Evolutionary conservation across 2,113 vertebrate species (phyloP), one percentile per base, ranked within the genome.

Genomic region (Aphyosemion australe): DNA sequence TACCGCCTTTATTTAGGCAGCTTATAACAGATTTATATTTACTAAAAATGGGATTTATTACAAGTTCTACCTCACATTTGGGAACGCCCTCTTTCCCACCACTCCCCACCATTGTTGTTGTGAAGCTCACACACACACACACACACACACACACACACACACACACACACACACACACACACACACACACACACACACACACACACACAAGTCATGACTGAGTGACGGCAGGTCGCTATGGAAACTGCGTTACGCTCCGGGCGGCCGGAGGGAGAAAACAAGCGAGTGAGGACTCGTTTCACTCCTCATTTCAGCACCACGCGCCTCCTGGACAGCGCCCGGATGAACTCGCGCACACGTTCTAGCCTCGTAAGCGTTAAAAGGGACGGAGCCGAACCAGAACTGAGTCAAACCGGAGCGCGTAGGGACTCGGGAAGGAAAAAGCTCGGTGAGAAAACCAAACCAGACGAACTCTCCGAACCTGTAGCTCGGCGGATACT

Each of bases 201-300:
- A 66, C 72, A 50, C 67, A n/a, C 74, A 19, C 68, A 20, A 87
- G 80, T 86, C 80, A 85, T 90, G 89, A 90, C 78, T 82, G 78
- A 84, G 92, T 95, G 94, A 95, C 94, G 94, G 91, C 88, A 93
- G 80, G 93, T 95, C 89, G 90, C 90, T 88, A 94, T 94, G 93
- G 94, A 92, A 93, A 93, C 94, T 84, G 89, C 77, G 92, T 92
- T 94, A 93, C 93, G 92, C 93, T 92, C 80, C 84, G 77, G 87
- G 92, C 89, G 83, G 79, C 86, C 78, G 89, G 76, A 89, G 87
- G 89, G 86, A 93, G 92, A 92, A 91, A 93, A 93, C 89, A 91
- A 85, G 88, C 84, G 87, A 73, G 89, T 63, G 80, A 82, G 88
- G 87, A 91, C 84, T 88, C 86, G 63, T 76, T 76, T 62, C 82